These are phyloP conservation scores for Siniperca obscura DNA, from an alignment of 2,797 vertebrate genomes.

Conservation along the genomic window DNA sequence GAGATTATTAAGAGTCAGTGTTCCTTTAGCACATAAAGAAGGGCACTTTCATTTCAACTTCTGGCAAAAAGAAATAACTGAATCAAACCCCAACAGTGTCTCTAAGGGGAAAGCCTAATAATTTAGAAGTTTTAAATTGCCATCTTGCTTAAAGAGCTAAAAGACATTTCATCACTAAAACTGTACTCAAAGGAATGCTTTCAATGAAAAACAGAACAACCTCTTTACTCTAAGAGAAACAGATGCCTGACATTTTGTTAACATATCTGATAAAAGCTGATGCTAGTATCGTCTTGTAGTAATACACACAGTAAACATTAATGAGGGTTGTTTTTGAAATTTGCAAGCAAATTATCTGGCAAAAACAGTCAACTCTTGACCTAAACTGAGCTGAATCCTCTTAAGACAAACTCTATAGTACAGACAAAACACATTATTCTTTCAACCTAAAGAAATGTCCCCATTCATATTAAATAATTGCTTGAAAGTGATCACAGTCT, in stretches of 20 bases:
- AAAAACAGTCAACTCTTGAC: neutral
- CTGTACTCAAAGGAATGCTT: slow-evolving; percentile 5
- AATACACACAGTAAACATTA: neutral
- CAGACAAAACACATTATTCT: neutral
- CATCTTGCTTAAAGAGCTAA: slow-evolving; percentile 10
- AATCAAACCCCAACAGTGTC: slow-evolving; percentile 22
- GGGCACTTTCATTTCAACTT: slow-evolving; percentile 34
- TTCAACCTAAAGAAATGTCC: neutral
- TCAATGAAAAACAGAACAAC: slow-evolving; percentile 16
- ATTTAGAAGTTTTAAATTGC: slow-evolving; percentile 22
- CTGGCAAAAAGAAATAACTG: slow-evolving; percentile 6
- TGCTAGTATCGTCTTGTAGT: neutral
- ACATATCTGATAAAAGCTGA: neutral
- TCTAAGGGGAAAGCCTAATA: slow-evolving; percentile 7
- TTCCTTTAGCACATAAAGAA: slow-evolving; percentile 11
- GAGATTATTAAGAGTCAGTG: slow-evolving; percentile 14
- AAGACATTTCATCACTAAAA: slow-evolving; percentile 17
- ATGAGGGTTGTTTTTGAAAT: neutral
- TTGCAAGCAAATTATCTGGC: neutral
- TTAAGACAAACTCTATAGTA: neutral
- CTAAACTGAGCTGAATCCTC: neutral
- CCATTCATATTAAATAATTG: neutral
- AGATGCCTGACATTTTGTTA: neutral
- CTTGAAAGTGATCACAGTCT: neutral
- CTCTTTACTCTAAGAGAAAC: slow-evolving; percentile 6